Evolutionary conservation across 2,113 vertebrate genomes (phyloP), one percentile per base, ranked within the genome.

Genomic region (Antechinus stuartii): DNA sequence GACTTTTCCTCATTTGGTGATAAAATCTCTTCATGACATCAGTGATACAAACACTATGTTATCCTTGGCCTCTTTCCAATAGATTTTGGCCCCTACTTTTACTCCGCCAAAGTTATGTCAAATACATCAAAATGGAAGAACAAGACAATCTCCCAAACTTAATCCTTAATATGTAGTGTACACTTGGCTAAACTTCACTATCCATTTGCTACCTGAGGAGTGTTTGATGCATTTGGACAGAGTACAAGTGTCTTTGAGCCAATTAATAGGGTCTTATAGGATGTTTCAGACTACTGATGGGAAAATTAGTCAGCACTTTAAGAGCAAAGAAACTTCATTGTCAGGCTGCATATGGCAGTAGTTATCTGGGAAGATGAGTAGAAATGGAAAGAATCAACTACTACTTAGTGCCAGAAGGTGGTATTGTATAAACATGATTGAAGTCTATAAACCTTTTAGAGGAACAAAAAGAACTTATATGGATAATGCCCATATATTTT

Each of bases 81-180:
- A 89, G 35, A 76, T 49, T 46, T 24, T 6, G 35, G 30, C n/a
- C 53, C 93, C 24, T 90, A 52, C 91, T 50, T 76, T 11, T 53
- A 0, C 26, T 50, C 3, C 3, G 91, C 91, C 96, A 97, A 97
- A 96, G 53, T 3, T 6, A 92, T 46, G 53, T 94, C 91, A 92
- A 91, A 84, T 90, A 52, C 3, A 24, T 90, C 90, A 49, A 52
- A 52, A 84, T 56, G 30, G 50, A 96, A 42, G 47, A 94, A 6
- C 26, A 95, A 84, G 89, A 30, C 84, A 95, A 30, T 35, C 76
- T 95, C 90, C 94, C 55, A 30, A 23, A 61, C 96, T 94, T 95
- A 52, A 54, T 91, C 27, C 16, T 46, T 61, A 89, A 1, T 90
- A 89, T 94, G 27, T 92, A 56, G 30, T 9, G 46, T 24, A 42